These are phyloP conservation scores for Ailuropoda melanoleuca DNA, from an alignment of 2,113 vertebrate genomes.

Conservation along the genomic window DNA sequence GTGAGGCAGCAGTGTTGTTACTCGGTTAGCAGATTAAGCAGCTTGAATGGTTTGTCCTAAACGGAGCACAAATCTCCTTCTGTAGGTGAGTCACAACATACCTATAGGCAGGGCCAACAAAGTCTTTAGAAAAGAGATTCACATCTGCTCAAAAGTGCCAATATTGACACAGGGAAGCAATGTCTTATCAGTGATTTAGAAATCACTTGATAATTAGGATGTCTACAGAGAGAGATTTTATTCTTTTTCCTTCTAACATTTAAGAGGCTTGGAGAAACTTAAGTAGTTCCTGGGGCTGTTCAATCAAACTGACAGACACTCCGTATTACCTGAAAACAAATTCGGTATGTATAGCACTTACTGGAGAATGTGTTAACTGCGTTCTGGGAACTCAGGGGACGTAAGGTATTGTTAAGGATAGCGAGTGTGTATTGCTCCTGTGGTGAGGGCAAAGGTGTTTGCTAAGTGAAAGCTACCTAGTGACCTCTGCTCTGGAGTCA, in stretches of 20 bases:
- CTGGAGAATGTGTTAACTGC: not conserved
- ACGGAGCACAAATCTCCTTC: not conserved
- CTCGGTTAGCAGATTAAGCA: not conserved
- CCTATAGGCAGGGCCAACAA: not conserved
- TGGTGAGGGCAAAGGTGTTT: not conserved
- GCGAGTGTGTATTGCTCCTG: not conserved
- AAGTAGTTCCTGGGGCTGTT: not conserved
- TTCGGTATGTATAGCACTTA: not conserved
- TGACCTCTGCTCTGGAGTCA: not conserved
- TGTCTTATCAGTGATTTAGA: not conserved
- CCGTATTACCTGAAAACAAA: constrained; percentile 26
- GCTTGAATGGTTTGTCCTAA: not conserved
- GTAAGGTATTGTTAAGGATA: not conserved
- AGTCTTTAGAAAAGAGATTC: not conserved
- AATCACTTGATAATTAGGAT: not conserved
- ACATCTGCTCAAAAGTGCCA: not conserved
- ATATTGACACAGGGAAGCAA: not conserved
- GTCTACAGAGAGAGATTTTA: not conserved
- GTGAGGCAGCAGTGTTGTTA: not conserved
- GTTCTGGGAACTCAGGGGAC: not conserved
- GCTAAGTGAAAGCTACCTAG: not conserved
- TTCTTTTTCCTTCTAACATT: not conserved
- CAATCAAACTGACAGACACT: constrained; percentile 14
- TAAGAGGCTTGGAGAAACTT: not conserved
- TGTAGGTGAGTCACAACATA: not conserved